Conservation (phyloP, 1,140 invertebrate genomes). For the Mycetomoellerius zeteki region DNA sequence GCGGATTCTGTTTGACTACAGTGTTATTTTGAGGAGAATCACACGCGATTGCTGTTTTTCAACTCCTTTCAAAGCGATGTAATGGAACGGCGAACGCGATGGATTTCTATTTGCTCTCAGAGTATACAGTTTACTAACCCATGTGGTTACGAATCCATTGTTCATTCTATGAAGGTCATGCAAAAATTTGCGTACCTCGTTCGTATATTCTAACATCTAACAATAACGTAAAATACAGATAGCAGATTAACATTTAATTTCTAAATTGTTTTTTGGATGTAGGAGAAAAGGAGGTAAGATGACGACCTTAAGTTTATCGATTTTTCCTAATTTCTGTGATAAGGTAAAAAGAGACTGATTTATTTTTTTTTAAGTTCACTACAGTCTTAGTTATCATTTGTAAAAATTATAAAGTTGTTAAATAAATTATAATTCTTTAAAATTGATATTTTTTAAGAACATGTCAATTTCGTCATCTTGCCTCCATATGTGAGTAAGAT, state of each 20-base stretch:
- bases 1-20: not conserved
- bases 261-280: not conserved
- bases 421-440: too few species aligned
- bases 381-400: too few species aligned
- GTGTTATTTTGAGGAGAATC: not conserved
- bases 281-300: too few species aligned
- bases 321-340: too few species aligned
- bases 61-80: constrained; percentile 31
- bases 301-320: too few species aligned
- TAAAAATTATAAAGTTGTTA: too few species aligned
- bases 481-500: too few species aligned
- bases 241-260: constrained; percentile 22
- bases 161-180: constrained; percentile 23
- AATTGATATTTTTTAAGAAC: too few species aligned
- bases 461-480: too few species aligned
- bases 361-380: too few species aligned
- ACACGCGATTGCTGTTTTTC: constrained; percentile 12
- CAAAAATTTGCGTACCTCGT: constrained; percentile 32
- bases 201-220: not conserved
- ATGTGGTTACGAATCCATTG: constrained; percentile 17
- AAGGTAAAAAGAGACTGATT: too few species aligned
- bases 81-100: constrained; percentile 59
- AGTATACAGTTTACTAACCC: constrained; percentile 28
- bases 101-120: constrained; percentile 69
- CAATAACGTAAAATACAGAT: not conserved